phyloP scores from a whole-genome alignment of 2,113 vertebrate species.

The Coreoperca whiteheadi region DNA sequence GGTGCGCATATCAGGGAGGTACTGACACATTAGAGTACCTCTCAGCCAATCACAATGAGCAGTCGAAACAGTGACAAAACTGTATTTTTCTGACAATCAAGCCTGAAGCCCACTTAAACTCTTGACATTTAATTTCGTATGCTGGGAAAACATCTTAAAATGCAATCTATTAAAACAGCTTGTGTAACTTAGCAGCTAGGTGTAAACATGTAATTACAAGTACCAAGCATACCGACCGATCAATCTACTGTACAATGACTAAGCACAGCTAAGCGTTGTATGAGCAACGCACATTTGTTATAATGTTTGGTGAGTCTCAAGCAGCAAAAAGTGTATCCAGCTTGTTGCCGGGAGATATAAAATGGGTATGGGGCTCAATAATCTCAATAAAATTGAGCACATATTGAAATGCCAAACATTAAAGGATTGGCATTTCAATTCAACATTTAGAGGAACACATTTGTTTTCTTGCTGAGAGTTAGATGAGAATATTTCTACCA shows the following conservation, averaged over 20 bases:
- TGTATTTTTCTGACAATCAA: not conserved
- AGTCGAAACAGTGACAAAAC: not conserved
- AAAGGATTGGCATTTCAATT: too few relatives aligned
- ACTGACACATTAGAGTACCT: not conserved
- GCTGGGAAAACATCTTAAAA: not conserved
- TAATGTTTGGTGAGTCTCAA: not conserved
- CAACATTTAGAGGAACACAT: not conserved
- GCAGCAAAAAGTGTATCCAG: not conserved
- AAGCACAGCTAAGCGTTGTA: not conserved
- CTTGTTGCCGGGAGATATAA: not conserved
- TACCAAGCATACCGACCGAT: not conserved
- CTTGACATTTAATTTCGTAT: not conserved
- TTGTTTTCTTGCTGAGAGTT: not conserved
- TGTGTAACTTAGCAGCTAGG: too few relatives aligned
- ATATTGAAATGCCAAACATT: not conserved
- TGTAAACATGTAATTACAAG: not conserved
- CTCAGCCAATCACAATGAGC: not conserved
- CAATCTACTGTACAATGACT: not conserved
- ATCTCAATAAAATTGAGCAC: not conserved
- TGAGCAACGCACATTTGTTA: constrained; percentile 20
- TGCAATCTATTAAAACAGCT: not conserved
- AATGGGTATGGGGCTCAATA: not conserved
- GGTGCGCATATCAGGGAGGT: not conserved
- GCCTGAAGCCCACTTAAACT: not conserved
- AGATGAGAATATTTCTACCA: not conserved